These are phyloP conservation scores for Adelges cooleyi DNA, from an alignment of 1,140 invertebrate species.

Conservation along the genomic window DNA sequence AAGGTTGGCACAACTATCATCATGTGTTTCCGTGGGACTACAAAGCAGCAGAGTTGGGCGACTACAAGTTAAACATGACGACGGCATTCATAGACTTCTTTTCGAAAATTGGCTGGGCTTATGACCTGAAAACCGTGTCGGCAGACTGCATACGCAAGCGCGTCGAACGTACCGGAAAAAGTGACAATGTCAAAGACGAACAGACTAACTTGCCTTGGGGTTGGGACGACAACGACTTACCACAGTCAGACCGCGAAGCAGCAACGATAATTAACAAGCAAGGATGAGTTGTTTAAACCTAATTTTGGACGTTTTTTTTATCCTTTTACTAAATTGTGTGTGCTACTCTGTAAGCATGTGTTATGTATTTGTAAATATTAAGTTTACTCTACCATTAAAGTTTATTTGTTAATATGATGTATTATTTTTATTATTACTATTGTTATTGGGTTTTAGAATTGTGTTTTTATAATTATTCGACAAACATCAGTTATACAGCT, in stretches of 20 bases:
- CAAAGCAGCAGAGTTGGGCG: conserved; percentile 67
- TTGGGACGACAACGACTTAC: conserved; percentile 69
- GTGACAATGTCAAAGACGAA: no score
- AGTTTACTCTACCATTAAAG: conserved; percentile 11
- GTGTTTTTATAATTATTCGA: no score
- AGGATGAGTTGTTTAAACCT: no score
- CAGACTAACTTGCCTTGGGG: conserved; percentile 57
- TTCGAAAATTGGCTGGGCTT: conserved; percentile 61
- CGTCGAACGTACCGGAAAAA: conserved; percentile 51
- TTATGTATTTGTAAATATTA: conserved; percentile 19
- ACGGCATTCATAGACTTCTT: conserved; percentile 59
- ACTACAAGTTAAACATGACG: conserved; percentile 66
- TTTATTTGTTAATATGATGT: conserved; percentile 19
- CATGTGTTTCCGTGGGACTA: conserved; percentile 93
- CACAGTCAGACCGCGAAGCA: conserved; percentile 50
- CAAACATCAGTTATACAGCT: no score
- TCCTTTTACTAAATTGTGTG: background rate
- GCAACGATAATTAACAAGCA: conserved; percentile 37
- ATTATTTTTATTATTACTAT: no score
- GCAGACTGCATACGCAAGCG: conserved; percentile 44
- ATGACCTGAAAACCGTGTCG: conserved; percentile 55
- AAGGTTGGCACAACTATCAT: conserved; percentile 92
- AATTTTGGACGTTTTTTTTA: no score
- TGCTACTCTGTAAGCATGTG: background rate
- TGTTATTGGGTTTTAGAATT: no score